Conservation (phyloP, 2,888 invertebrate species). For the Melipona bicolor region DNA sequence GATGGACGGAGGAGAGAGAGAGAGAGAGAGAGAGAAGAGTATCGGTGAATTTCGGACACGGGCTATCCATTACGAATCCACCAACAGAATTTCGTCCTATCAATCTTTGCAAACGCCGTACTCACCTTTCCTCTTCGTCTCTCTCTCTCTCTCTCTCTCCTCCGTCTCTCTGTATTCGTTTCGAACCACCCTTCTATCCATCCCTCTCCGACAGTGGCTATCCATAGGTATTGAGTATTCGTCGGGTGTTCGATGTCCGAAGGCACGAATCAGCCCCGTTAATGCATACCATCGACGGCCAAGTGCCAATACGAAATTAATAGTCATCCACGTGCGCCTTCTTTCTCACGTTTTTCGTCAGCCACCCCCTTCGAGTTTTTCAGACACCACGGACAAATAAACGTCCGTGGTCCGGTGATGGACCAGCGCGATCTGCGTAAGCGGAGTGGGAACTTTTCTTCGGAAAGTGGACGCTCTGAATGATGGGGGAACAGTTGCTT, state of each 20-base stretch:
- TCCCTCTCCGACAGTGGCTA: constrained; percentile 25
- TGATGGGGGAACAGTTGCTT: constrained; percentile 8
- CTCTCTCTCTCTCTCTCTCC: background rate
- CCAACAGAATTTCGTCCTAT: constrained; percentile 78
- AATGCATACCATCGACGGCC: constrained; percentile 71
- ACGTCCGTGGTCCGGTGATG: constrained; percentile 40
- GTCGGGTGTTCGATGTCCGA: constrained; percentile 69
- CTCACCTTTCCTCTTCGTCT: constrained; percentile 41
- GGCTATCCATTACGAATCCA: constrained; percentile 81
- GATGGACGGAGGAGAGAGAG: constrained; percentile 16
- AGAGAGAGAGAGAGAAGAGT: constrained; percentile 59
- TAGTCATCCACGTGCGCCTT: constrained; percentile 69
- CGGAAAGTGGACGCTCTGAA: constrained; percentile 18
- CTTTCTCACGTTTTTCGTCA: constrained; percentile 62
- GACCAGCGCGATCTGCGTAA: background rate
- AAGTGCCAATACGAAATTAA: constrained; percentile 73
- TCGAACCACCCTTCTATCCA: constrained; percentile 15
- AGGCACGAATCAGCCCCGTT: constrained; percentile 71
- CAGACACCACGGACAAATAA: constrained; percentile 56
- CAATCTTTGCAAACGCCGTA: constrained; percentile 75
- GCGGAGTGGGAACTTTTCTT: constrained; percentile 1
- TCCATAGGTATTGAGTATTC: constrained; percentile 64
- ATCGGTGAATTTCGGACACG: constrained; percentile 78
- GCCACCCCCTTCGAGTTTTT: background rate
- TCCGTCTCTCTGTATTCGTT: constrained; percentile 11